A percentile compares a stretch with the other conserved stretches of the same genome.
These are phyloP conservation scores for Bombus picipes DNA, from an alignment of 1,140 invertebrate species.

Conservation along the genomic window DNA sequence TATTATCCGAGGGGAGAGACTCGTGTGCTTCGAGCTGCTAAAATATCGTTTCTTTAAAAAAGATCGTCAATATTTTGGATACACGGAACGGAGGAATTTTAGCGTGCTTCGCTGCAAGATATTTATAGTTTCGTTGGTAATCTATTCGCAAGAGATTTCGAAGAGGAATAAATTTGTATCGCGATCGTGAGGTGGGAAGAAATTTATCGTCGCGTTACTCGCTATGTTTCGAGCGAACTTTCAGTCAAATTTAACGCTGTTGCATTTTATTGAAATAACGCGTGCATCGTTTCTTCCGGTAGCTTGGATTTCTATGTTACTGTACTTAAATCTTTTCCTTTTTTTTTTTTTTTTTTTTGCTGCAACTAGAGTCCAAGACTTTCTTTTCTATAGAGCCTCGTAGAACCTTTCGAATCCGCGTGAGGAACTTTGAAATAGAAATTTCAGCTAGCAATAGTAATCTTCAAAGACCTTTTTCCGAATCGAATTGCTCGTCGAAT, in stretches of 20 bases:
- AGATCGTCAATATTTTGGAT: not conserved
- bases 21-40: not conserved
- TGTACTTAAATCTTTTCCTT: no score
- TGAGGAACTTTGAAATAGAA: no score
- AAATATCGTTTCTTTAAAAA: not conserved
- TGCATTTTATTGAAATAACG: not conserved
- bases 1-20: not conserved
- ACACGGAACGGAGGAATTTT: not conserved
- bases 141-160: not conserved
- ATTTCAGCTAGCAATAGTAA: no score
- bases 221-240: not conserved
- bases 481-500: no score
- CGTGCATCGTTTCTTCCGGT: no score
- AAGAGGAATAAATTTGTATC: not conserved
- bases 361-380: no score
- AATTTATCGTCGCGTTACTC: not conserved
- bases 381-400: no score
- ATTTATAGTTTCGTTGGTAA: not conserved
- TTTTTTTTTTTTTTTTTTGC: no score
- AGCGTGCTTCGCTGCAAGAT: not conserved
- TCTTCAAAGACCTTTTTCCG: no score
- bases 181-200: not conserved
- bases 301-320: no score
- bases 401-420: no score
- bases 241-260: not conserved